Evolutionary conservation across 2,113 vertebrate species (phyloP).

Genomic region (Nannospalax galili): DNA sequence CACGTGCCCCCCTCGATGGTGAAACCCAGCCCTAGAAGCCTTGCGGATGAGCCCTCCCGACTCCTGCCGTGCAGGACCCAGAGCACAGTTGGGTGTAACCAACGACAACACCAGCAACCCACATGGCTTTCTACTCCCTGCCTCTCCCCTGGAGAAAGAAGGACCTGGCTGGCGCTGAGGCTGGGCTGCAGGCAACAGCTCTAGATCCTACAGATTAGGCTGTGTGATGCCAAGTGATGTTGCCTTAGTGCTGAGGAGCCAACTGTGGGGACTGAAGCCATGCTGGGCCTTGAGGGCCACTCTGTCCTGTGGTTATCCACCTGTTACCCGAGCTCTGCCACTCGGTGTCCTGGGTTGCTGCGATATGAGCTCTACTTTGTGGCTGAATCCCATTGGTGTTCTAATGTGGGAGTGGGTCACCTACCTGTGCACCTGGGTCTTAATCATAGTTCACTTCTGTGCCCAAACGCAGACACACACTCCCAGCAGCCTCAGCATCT

Average conservation of each 20-base stretch:
- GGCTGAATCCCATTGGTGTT: slow-evolving; percentile 46
- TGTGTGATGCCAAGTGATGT: neutral
- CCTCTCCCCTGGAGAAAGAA: accelerated
- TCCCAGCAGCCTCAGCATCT: slow-evolving; percentile 48
- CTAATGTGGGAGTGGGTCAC: slow-evolving; percentile 55
- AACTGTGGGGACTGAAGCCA: slow-evolving; percentile 18
- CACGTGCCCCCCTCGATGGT: neutral
- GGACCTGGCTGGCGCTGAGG: accelerated
- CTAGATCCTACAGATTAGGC: too few species aligned
- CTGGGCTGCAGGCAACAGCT: accelerated
- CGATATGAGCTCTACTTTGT: slow-evolving; percentile 13
- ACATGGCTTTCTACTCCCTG: neutral
- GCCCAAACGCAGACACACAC: neutral
- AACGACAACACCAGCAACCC: accelerated
- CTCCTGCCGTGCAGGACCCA: accelerated
- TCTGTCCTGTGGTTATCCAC: neutral
- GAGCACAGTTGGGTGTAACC: too few species aligned
- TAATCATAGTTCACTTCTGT: slow-evolving; percentile 5
- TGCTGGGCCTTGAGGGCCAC: neutral
- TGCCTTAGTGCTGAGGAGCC: neutral
- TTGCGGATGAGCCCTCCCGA: neutral
- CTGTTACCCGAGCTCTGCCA: neutral
- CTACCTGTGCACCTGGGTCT: slow-evolving; percentile 65
- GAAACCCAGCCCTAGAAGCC: neutral
- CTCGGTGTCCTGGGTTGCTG: accelerated